Evolutionary conservation across 2,113 vertebrate genomes (phyloP).

Genomic region (Bubo bubo): DNA sequence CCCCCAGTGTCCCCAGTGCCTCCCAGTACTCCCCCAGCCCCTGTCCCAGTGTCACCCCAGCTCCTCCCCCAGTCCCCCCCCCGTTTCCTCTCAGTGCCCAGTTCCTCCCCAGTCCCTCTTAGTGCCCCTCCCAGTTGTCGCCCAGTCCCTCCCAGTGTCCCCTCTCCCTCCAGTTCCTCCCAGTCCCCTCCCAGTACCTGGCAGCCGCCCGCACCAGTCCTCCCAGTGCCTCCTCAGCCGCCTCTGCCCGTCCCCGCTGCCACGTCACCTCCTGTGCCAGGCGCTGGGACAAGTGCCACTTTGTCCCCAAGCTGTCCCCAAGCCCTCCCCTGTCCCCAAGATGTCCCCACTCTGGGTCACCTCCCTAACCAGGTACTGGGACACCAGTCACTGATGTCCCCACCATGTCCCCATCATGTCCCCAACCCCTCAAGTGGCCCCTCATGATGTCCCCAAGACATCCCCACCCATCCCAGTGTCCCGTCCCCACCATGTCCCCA

Average conservation of each 20-base stretch:
- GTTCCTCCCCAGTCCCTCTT: too few species aligned
- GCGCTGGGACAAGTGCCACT: background rate
- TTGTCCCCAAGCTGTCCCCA: background rate
- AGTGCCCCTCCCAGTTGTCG: background rate
- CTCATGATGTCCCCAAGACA: too few species aligned
- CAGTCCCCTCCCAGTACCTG: background rate
- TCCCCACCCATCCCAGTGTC: background rate
- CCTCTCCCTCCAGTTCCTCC: background rate
- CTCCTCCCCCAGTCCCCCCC: background rate
- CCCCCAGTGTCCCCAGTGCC: background rate
- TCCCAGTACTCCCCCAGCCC: background rate
- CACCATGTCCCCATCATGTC: background rate
- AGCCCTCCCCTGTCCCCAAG: rapidly evolving
- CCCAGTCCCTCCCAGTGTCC: background rate
- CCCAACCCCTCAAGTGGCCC: background rate
- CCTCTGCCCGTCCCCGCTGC: background rate
- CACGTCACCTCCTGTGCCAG: background rate
- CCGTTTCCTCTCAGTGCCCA: background rate
- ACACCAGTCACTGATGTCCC: background rate
- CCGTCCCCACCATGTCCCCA: background rate
- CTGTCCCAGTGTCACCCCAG: too few species aligned
- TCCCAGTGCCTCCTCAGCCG: background rate
- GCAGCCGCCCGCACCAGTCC: background rate
- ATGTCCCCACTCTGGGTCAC: background rate
- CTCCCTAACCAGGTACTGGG: background rate